Base-by-base conservation (phyloP, 2,797 vertebrate genomes). In the Mareca strepera region DNA sequence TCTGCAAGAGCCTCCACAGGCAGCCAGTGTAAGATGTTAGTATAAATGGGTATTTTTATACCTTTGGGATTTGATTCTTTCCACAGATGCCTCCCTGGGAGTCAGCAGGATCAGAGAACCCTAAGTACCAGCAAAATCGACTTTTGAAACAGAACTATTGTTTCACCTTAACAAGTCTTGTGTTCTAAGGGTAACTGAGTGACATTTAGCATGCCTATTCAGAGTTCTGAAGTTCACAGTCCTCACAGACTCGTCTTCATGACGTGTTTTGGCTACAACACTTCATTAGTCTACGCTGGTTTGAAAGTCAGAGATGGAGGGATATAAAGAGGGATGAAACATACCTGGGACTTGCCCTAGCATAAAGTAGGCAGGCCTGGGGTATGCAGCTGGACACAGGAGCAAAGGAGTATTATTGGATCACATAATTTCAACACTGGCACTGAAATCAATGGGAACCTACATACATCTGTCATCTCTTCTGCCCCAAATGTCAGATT, bases 11-110 rank as follows among this genome's bases (percentile, higher is more conserved):
- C 46, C 76, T 93, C 64, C 52, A 31, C 78, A 88, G 83, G 53
- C 66, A 79, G 46, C 21, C 77, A 75, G 85, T 86, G 78, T 90
- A 59, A 93, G 33, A 46, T 0, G 0, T 69, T 81, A 93, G 50
- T 78, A 2, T 12, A 89, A 52, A 41, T 60, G 73, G 39, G 10
- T 77, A 74, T 76, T 90, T 91, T 86, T 94, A 94, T 95, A 97
- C 94, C 94, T 97, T 93, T 89, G 91, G 37, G 70, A 90, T 91
- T 90, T 92, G 74, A 69, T 90, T 93, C 92, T 86, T 93, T 83
- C 85, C 91, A 95, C 55, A 92, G 77, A 81, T 18, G 9, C 11
- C 41, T 88, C 33, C 72, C 77, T 86, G 91, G 79, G 35, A 86
- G 74, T 82, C 90, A 92, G 70, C 59, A 88, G 74, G 77, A 92